Conservation (phyloP, 1,140 invertebrate genomes). For the Bombus breviceps region DNA sequence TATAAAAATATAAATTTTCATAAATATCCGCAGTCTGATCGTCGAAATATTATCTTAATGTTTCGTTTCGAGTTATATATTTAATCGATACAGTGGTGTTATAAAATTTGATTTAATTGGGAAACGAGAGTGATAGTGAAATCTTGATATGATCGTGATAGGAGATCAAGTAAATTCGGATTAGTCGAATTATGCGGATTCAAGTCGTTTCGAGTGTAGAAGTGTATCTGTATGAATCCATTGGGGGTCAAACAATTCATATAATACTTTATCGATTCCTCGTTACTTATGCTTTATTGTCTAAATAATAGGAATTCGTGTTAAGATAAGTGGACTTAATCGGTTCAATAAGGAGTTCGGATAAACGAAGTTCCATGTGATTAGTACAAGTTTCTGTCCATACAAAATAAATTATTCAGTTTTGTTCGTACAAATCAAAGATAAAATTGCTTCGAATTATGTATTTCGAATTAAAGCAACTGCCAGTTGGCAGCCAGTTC, state of each 20-base stretch:
- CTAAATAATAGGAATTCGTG: background rate
- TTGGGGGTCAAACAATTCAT: background rate
- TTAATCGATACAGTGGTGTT: no score
- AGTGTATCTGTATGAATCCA: background rate
- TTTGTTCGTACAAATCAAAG: no score
- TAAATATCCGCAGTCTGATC: background rate
- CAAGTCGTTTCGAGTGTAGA: background rate
- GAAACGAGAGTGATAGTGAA: background rate
- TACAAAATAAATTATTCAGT: no score
- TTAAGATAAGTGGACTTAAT: background rate
- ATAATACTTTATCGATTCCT: background rate
- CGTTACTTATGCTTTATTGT: background rate
- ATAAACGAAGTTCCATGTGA: no score
- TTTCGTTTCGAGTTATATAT: background rate
- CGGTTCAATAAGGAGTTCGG: no score
- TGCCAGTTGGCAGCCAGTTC: no score
- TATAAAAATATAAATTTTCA: background rate
- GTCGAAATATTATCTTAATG: background rate
- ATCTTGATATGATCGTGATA: background rate
- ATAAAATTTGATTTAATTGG: background rate
- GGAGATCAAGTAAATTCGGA: background rate
- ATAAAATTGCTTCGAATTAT: no score
- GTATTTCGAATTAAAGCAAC: no score
- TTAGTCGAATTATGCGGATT: background rate
- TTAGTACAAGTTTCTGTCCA: no score